Percentiles rank a stretch among this genome's conserved stretches.
phyloP scores from a whole-genome alignment of 2,888 invertebrate genomes.

The Eupithecia abbreviata region DNA sequence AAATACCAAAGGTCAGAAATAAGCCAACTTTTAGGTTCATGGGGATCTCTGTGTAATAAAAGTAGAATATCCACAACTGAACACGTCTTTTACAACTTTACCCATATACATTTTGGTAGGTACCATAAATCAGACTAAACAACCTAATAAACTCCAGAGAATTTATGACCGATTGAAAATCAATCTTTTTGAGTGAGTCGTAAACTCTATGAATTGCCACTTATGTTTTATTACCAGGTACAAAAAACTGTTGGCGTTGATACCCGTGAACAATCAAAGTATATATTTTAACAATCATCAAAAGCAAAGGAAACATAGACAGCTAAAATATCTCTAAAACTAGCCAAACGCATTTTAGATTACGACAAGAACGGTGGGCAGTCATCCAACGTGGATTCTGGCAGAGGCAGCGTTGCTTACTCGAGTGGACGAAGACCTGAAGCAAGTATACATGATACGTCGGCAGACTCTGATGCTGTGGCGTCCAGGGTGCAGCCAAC shows the following conservation, averaged over 20 bases:
- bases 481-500: constrained; percentile 63
- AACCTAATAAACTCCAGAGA: background rate
- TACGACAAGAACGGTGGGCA: constrained; percentile 90
- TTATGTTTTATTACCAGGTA: background rate
- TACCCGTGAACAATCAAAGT: background rate
- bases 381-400: constrained; percentile 90
- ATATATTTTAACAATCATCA: background rate
- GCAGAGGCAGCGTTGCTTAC: constrained; percentile 91
- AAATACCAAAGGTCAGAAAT: background rate
- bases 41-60: background rate
- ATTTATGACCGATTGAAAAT: constrained; percentile 6
- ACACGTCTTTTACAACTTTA: background rate
- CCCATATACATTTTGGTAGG: background rate
- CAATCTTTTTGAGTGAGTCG: background rate
- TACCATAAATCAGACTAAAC: constrained; percentile 16
- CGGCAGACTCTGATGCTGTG: constrained; percentile 84
- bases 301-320: background rate
- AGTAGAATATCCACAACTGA: background rate
- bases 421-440: constrained; percentile 87
- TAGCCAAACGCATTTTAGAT: constrained; percentile 70
- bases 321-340: constrained; percentile 33
- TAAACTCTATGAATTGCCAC: constrained; percentile 5
- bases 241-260: background rate
- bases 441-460: constrained; percentile 81
- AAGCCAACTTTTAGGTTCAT: background rate